phyloP scores from a whole-genome alignment of 1,140 invertebrate species.

The Thereuonema tuberculata region DNA sequence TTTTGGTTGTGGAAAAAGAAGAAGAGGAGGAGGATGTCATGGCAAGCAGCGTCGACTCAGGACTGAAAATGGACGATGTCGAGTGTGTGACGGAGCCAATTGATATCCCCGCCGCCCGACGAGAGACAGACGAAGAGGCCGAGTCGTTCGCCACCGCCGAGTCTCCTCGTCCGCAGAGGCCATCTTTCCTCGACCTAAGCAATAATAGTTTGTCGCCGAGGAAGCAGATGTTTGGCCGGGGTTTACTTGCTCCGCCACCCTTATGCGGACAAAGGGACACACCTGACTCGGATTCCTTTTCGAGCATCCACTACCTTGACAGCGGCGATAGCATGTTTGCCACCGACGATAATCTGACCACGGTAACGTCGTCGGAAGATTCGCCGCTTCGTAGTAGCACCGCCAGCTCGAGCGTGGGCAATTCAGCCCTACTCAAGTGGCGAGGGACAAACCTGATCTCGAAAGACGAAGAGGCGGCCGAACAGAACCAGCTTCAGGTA shows the following conservation, averaged over 20 bases:
- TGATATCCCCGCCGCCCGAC: background rate
- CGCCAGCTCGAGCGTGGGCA: too few relatives aligned
- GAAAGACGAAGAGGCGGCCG: background rate
- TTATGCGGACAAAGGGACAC: background rate
- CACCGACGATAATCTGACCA: background rate
- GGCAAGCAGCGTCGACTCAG: background rate
- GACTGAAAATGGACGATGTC: background rate
- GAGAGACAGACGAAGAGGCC: too few relatives aligned
- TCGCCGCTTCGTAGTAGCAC: background rate
- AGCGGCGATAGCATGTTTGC: background rate
- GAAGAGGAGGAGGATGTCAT: too few relatives aligned
- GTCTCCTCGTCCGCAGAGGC: background rate
- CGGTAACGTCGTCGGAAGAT: background rate
- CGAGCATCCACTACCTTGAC: too few relatives aligned
- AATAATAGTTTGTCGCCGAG: background rate
- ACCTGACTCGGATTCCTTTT: background rate
- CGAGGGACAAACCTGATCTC: background rate
- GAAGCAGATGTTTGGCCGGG: background rate
- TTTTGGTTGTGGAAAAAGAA: background rate
- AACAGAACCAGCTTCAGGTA: too few relatives aligned
- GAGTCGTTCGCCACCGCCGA: background rate
- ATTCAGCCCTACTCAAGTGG: slow-evolving; percentile 1
- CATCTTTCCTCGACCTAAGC: background rate
- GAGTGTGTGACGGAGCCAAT: background rate
- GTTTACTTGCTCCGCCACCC: background rate